Evolutionary conservation across 1,140 invertebrate genomes (phyloP), one percentile per base, ranked within the genome.

Genomic region (Philopotamus ludificatus): DNA sequence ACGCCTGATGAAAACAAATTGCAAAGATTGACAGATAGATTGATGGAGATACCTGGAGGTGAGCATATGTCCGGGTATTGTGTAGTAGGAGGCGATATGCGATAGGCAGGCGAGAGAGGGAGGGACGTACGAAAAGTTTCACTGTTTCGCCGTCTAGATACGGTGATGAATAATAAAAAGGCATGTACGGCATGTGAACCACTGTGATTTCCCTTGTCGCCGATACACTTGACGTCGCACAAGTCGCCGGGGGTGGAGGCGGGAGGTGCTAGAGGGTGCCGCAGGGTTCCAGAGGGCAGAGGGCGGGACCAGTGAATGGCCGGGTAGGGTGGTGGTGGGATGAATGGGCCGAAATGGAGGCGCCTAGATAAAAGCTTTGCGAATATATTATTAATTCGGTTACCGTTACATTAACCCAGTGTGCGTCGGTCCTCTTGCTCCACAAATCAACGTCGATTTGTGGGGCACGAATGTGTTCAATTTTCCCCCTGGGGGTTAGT

Each of bases 161-260:
- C 50, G 39, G 28, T 18, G 20, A 59, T 66, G 64, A 66, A 66
- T 66, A 51, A 66, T 60, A 66, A 51, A 66, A 51, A 28, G 64
- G 16, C 47, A 49, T 51, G 64, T 28, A 66, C 18, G 57, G 53
- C 63, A 49, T 28, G 63, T 47, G 45, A 22, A 53, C 28, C 50
- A 10, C 28, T 20, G 45, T 66, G 64, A 66, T 66, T 66, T 66
- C 64, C 64, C 64, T 50, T 59, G 64, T 47, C 64, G 64, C 55
- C 64, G 45, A 66, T 66, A 58, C 47, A 34, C 55, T 57, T 49
- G 28, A 26, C 45, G 63, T 58, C 42, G 44, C 41, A n/a, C 49
- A 21, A 54, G 39, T 47, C 10, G 26, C 16, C 16, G 39, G 50
- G 62, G 28, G 23, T 21, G 62, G 51, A n/a, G 22, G 16, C 18